These are phyloP conservation scores for Chelonia mydas DNA, from an alignment of 2,797 vertebrate genomes.

Conservation along the genomic window DNA sequence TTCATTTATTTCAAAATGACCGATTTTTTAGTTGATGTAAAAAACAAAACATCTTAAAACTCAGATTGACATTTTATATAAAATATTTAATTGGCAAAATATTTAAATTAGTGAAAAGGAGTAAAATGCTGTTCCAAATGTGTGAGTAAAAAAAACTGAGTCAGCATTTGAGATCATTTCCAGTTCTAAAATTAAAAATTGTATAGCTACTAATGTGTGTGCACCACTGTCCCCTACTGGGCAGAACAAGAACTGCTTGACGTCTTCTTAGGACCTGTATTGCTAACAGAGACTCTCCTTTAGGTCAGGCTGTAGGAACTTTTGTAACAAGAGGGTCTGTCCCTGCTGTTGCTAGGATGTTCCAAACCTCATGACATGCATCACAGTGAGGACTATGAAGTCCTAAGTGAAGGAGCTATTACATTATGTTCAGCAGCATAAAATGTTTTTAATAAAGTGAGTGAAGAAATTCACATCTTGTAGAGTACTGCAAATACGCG, in stretches of 20 bases:
- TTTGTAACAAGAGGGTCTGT: background rate
- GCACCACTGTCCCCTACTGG: background rate
- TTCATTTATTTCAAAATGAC: background rate
- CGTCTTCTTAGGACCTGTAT: background rate
- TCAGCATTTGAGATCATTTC: background rate
- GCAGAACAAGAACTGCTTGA: background rate
- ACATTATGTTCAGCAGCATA: background rate
- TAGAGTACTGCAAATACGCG: background rate
- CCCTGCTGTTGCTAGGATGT: background rate
- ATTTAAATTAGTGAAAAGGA: background rate
- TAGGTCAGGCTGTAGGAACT: background rate
- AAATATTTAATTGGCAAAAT: background rate
- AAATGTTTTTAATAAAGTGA: background rate
- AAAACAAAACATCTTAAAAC: background rate
- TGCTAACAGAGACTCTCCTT: background rate
- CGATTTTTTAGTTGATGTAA: background rate
- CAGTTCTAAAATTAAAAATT: background rate
- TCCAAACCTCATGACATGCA: background rate
- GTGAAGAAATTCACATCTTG: background rate
- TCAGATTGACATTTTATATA: background rate
- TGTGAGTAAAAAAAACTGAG: accelerated
- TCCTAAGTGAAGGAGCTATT: background rate
- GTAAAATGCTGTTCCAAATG: background rate
- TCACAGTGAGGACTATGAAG: background rate
- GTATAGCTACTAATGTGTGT: background rate